Base-by-base conservation (phyloP, 2,797 vertebrate genomes). In the Brachyalestes nurse region DNA sequence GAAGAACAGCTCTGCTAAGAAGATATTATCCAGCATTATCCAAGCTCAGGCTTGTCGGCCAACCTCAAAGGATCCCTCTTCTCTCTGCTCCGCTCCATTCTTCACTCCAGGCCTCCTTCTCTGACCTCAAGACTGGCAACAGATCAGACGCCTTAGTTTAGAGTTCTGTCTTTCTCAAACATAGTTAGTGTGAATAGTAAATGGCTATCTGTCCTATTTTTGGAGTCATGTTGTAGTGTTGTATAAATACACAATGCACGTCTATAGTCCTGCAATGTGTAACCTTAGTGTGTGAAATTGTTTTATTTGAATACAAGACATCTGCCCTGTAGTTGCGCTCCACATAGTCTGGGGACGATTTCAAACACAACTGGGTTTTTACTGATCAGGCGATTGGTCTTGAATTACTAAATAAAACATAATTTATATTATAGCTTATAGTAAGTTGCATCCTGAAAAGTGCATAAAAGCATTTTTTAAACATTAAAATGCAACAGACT, bases 11-110 rank as follows among this genome's bases (percentile, higher is more conserved):
- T 9, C 34, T 4, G 21, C 0, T 10, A 70, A 47, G 80, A 76
- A 71, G 66, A 71, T 16, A 51, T 57, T 6, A 57, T 57, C n/a
- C 21, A 51, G 67, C 28, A 4, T n/a, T 38, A 23, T 34, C 34
- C 17, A 53, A 70, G 53, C 79, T n/a, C 72, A 74, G 70, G 17
- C 47, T 65, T 4, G 5, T 74, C 12, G 55, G 72, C 72, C 65
- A 53, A 42, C 19, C 1, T 61, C 40, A 13, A 28, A 53, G 57
- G 66, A 58, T 53, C 70, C 75, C 57, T 75, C 34, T 82, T 78
- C 64, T 78, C 76, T 70, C 71, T 45, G 62, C 76, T 65, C 16
- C 23, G 62, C 25, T 42, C 28, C 12, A 6, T 55, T 25, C 13
- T 4, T 57, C 53, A 2, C 71, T 57, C 53, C 53, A 58, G 17